A percentile compares a stretch with the other conserved stretches of the same genome.
phyloP scores from a whole-genome alignment of 2,888 invertebrate species.

The Nysson spinosus region DNA sequence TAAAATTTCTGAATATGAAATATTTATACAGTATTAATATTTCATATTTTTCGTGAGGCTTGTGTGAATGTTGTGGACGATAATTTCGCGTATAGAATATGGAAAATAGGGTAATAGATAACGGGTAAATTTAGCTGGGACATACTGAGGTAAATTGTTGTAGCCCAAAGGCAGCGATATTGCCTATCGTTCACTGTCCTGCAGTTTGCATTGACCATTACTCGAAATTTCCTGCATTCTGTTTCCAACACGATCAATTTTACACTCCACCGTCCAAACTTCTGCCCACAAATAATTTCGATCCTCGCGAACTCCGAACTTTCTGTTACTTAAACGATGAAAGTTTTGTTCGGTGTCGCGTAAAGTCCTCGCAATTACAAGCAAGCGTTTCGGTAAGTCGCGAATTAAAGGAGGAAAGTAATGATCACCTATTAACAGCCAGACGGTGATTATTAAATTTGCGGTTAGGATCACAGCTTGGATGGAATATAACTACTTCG shows the following conservation, averaged over 20 bases:
- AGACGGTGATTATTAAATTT: too few species aligned
- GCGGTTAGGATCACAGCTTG: too few species aligned
- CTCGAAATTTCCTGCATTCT: conserved; percentile 29
- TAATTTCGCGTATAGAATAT: not conserved
- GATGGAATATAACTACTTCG: too few species aligned
- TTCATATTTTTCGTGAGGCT: too few species aligned
- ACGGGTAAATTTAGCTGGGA: conserved; percentile 37
- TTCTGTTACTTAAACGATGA: conserved; percentile 18
- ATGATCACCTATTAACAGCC: too few species aligned
- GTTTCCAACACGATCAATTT: conserved; percentile 26
- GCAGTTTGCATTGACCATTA: conserved; percentile 29
- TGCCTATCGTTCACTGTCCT: conserved; percentile 21
- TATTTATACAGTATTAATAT: too few species aligned
- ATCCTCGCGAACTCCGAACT: conserved; percentile 5
- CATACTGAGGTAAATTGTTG: conserved; percentile 10
- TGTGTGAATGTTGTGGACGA: too few species aligned
- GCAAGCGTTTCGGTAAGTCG: too few species aligned
- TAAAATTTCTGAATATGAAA: too few species aligned
- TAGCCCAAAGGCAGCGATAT: conserved; percentile 29
- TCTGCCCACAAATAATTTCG: conserved; percentile 8
- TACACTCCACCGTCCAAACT: conserved; percentile 27
- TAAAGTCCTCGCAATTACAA: too few species aligned
- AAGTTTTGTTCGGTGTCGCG: conserved; percentile 17
- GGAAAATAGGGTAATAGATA: conserved; percentile 22
- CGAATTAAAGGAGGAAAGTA: too few species aligned